Conservation (phyloP, 2,888 invertebrate genomes). For the Caenorhabditis wallacei region DNA sequence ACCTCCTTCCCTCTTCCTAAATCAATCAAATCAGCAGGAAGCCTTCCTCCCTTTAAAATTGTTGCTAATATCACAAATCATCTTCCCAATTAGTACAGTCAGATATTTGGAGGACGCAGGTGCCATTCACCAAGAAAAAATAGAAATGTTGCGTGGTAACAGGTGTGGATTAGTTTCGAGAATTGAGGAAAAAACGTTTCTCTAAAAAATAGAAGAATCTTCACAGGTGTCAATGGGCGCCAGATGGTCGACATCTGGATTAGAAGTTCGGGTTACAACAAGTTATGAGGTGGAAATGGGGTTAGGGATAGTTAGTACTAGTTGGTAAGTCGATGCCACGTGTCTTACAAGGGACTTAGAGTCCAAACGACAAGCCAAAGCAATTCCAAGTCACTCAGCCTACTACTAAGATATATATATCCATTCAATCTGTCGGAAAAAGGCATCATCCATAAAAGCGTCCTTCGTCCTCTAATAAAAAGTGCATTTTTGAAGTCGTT, state of each 20-base stretch:
- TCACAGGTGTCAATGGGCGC: neutral
- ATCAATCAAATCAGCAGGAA: constrained; percentile 38
- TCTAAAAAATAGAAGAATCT: too few relatives aligned
- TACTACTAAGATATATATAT: too few relatives aligned
- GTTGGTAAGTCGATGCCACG: too few relatives aligned
- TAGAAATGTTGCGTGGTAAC: too few relatives aligned
- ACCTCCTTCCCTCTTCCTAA: neutral
- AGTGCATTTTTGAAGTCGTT: constrained; percentile 49
- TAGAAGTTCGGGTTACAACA: neutral
- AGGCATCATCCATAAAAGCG: constrained; percentile 29
- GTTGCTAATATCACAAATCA: too few relatives aligned
- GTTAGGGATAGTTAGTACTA: too few relatives aligned
- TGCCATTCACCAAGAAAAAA: too few relatives aligned
- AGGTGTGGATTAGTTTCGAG: neutral
- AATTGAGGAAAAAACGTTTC: neutral
- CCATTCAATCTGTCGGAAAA: constrained; percentile 18
- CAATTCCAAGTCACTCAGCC: too few relatives aligned
- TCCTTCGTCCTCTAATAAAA: constrained; percentile 47
- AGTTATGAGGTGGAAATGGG: neutral
- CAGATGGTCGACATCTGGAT: constrained; percentile 1
- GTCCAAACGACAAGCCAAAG: too few relatives aligned
- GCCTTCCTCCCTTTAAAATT: neutral
- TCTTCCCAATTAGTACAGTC: too few relatives aligned
- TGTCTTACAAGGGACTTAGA: too few relatives aligned
- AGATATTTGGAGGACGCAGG: too few relatives aligned